phyloP scores from a whole-genome alignment of 2,113 vertebrate species.

The Glaucomys volans region DNA sequence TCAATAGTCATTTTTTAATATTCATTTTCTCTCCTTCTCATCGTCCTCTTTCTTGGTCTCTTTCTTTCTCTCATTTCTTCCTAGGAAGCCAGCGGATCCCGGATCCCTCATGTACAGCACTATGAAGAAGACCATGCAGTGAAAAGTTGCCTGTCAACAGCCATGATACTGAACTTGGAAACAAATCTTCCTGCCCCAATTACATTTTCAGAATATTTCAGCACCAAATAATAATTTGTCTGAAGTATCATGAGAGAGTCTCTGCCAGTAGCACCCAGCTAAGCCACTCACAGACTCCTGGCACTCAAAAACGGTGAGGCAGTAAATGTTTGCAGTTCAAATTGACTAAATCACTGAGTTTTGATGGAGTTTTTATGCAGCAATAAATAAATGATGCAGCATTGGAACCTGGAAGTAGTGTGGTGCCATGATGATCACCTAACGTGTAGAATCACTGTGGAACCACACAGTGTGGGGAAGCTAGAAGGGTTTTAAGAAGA shows the following conservation, averaged over 20 bases:
- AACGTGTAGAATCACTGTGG: neutral
- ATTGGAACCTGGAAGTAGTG: neutral
- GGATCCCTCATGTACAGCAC: neutral
- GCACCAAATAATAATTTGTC: neutral
- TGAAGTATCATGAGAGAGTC: neutral
- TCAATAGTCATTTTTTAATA: neutral
- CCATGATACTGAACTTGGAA: neutral
- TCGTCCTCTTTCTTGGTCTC: neutral
- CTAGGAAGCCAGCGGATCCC: neutral
- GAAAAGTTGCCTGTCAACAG: neutral
- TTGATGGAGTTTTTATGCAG: neutral
- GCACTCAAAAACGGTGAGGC: neutral
- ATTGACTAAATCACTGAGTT: neutral
- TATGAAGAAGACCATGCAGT: neutral
- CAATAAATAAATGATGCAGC: neutral
- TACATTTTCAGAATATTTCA: neutral
- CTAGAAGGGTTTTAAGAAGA: neutral
- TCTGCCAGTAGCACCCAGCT: neutral
- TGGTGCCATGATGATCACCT: neutral
- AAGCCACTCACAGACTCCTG: neutral
- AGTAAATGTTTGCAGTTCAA: neutral
- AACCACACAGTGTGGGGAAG: neutral
- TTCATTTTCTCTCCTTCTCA: neutral
- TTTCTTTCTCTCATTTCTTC: neutral
- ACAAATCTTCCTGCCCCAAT: neutral